phyloP scores from a whole-genome alignment of 2,888 invertebrate species.

The Volucella bombylans region DNA sequence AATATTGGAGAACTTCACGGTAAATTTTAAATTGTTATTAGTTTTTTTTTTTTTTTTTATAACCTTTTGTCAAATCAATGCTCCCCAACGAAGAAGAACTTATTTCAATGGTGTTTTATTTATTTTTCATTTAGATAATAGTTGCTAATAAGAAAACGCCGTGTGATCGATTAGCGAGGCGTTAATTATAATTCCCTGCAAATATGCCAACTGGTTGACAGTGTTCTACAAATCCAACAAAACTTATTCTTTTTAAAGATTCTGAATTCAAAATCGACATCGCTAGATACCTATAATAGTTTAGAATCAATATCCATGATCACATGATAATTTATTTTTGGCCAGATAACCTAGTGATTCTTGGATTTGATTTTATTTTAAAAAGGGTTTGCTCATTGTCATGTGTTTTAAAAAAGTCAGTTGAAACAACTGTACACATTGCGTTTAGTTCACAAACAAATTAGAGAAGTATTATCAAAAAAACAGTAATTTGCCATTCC shows the following conservation, averaged over 20 bases:
- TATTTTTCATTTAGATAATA: slow-evolving; percentile 47
- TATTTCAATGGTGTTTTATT: slow-evolving; percentile 2
- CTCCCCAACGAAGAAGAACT: neutral
- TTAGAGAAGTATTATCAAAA: too few relatives aligned
- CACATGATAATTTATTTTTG: slow-evolving; percentile 6
- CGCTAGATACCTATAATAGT: neutral
- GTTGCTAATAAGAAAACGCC: slow-evolving; percentile 77
- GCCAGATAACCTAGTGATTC: too few relatives aligned
- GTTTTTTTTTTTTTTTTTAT: slow-evolving; percentile 30
- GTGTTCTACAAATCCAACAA: slow-evolving; percentile 21
- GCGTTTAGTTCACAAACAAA: too few relatives aligned
- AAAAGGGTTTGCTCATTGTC: neutral
- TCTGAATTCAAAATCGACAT: neutral
- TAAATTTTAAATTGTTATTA: slow-evolving; percentile 12
- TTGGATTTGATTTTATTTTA: neutral
- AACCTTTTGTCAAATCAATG: slow-evolving; percentile 12
- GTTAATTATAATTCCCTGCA: slow-evolving; percentile 76
- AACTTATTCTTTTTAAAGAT: neutral
- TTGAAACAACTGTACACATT: too few relatives aligned
- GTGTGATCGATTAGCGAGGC: slow-evolving; percentile 80
- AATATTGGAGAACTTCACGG: slow-evolving; percentile 25
- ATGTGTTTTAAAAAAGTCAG: too few relatives aligned
- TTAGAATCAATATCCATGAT: slow-evolving; percentile 23
- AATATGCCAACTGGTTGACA: slow-evolving; percentile 54
- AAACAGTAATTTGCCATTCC: too few relatives aligned